These are phyloP conservation scores for Troides aeacus DNA, from an alignment of 2,888 invertebrate species.

Conservation along the genomic window DNA sequence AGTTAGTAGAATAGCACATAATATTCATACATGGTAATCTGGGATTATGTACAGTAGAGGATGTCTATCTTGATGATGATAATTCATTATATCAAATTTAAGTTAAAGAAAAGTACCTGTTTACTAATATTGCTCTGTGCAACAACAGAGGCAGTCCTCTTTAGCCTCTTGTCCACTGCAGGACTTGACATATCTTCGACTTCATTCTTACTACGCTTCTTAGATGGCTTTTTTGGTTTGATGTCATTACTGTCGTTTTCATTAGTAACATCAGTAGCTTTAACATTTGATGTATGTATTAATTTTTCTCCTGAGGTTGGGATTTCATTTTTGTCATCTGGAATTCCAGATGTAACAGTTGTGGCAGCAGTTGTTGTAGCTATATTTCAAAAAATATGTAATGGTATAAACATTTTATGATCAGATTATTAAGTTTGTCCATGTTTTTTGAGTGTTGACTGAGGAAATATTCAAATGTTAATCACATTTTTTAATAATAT, in stretches of 20 bases:
- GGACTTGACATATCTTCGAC: slow-evolving; percentile 66
- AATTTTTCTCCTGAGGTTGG: slow-evolving; percentile 38
- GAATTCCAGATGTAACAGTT: neutral
- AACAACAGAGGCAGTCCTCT: slow-evolving; percentile 68
- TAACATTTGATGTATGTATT: slow-evolving; percentile 35
- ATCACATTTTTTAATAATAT: too few species aligned
- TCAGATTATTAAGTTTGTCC: too few species aligned
- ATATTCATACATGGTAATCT: too few species aligned
- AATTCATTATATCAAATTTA: too few species aligned
- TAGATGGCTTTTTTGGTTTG: slow-evolving; percentile 44
- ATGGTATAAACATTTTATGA: too few species aligned
- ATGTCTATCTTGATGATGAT: too few species aligned
- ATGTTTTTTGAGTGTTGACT: too few species aligned
- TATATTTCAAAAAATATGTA: too few species aligned
- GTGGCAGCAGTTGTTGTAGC: too few species aligned
- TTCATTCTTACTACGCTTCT: slow-evolving; percentile 69
- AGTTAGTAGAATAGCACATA: too few species aligned
- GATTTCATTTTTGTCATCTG: slow-evolving; percentile 46
- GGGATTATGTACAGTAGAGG: too few species aligned
- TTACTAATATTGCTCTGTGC: slow-evolving; percentile 68
- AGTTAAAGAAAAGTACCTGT: slow-evolving; percentile 51
- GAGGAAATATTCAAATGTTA: too few species aligned
- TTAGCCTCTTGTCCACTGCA: slow-evolving; percentile 64
- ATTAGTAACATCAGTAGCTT: slow-evolving; percentile 30
- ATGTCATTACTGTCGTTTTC: slow-evolving; percentile 42